These are phyloP conservation scores for Petrocephalus sullivani DNA, from an alignment of 2,797 vertebrate genomes.

Conservation along the genomic window DNA sequence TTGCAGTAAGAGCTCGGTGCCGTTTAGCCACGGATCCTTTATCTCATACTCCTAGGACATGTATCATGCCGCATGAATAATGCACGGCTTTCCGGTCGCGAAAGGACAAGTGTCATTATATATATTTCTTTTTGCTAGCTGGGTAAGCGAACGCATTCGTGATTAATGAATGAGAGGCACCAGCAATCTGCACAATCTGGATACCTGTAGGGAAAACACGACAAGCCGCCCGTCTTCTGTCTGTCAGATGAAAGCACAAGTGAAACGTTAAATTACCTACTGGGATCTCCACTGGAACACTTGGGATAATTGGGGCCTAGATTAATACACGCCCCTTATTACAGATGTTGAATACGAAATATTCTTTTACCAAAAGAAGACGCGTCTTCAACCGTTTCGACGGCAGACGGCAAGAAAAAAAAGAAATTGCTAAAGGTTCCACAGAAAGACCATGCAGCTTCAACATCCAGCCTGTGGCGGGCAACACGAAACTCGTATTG, in stretches of 20 bases:
- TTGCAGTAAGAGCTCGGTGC: background rate
- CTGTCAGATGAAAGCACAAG: background rate
- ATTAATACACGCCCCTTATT: background rate
- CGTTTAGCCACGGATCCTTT: background rate
- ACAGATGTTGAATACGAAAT: background rate
- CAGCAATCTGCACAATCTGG: background rate
- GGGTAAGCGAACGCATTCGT: background rate
- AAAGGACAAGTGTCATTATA: background rate
- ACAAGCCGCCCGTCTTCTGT: background rate
- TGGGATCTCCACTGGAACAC: background rate
- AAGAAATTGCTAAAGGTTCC: background rate
- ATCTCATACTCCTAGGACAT: background rate
- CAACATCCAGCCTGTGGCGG: background rate
- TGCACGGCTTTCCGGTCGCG: background rate
- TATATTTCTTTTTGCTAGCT: background rate
- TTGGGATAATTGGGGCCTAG: background rate
- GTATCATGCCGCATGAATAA: background rate
- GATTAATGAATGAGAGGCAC: background rate
- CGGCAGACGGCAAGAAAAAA: background rate
- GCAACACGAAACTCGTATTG: background rate
- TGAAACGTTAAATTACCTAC: background rate
- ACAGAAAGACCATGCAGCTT: background rate
- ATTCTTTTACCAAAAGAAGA: background rate
- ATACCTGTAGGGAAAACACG: background rate
- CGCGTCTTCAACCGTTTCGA: background rate